Evolutionary conservation across 2,113 vertebrate species (phyloP).

Genomic region (Triplophysa rosa): DNA sequence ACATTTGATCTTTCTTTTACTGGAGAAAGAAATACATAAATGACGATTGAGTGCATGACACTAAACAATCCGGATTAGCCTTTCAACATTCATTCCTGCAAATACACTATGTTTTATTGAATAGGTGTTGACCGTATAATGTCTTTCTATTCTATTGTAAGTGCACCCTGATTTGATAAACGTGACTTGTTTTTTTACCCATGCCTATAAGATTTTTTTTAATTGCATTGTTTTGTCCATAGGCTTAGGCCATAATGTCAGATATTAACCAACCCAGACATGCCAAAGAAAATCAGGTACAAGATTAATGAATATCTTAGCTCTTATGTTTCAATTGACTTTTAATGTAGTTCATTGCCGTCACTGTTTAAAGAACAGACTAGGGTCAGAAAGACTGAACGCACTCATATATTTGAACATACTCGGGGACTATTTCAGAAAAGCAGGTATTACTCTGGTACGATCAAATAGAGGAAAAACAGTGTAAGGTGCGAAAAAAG

Average conservation of each 20-base stretch:
- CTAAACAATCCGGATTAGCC: not conserved
- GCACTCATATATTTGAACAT: conserved; percentile 2
- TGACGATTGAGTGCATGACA: not conserved
- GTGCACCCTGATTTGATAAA: too few species aligned
- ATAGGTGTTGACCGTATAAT: not conserved
- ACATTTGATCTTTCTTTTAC: too few species aligned
- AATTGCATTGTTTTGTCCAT: too few species aligned
- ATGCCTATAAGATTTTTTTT: too few species aligned
- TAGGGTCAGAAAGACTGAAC: not conserved
- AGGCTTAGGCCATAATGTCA: not conserved
- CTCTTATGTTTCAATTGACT: not conserved
- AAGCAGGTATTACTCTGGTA: not conserved
- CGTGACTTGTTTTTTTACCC: not conserved
- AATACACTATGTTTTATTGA: not conserved
- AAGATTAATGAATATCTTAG: conserved; percentile 14
- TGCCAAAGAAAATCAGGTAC: not conserved
- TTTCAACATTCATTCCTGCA: not conserved
- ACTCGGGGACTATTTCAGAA: conserved; percentile 5
- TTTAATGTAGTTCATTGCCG: not conserved
- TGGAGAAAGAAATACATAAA: too few species aligned
- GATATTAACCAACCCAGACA: not conserved
- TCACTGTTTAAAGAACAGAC: not conserved
- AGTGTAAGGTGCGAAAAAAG: not conserved
- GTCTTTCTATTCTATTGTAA: not conserved
- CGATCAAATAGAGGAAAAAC: not conserved